phyloP scores from a whole-genome alignment of 2,113 vertebrate species.

The Hoplias malabaricus region DNA sequence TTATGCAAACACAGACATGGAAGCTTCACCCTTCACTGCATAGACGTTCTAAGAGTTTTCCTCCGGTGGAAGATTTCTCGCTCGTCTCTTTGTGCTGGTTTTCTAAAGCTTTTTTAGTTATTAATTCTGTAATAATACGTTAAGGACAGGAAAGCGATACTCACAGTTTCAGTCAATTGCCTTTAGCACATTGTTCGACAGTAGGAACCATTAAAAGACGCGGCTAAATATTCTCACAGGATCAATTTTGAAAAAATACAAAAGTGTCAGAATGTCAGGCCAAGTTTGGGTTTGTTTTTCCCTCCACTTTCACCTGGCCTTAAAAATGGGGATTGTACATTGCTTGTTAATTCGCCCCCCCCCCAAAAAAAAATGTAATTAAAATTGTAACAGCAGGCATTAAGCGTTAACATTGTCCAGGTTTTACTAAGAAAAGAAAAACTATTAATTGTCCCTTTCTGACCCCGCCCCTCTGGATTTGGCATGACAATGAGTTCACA shows the following conservation, averaged over 20 bases:
- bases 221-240: slow-evolving; percentile 66
- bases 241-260: slow-evolving; percentile 71
- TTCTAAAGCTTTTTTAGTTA: slow-evolving; percentile 78
- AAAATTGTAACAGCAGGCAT: slow-evolving; percentile 58
- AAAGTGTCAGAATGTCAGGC: slow-evolving; percentile 72
- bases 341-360: slow-evolving; percentile 65
- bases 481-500: slow-evolving; percentile 68
- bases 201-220: slow-evolving; percentile 65
- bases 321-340: slow-evolving; percentile 76
- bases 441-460: slow-evolving; percentile 75
- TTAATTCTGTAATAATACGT: slow-evolving; percentile 61
- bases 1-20: slow-evolving; percentile 69
- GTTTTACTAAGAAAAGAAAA: slow-evolving; percentile 63
- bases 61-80: slow-evolving; percentile 52
- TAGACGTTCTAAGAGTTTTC: slow-evolving; percentile 73
- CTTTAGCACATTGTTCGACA: slow-evolving; percentile 67
- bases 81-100: slow-evolving; percentile 78
- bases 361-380: slow-evolving; percentile 51
- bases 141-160: slow-evolving; percentile 69
- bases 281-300: slow-evolving; percentile 57
- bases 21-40: slow-evolving; percentile 78
- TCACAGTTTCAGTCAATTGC: slow-evolving; percentile 74
- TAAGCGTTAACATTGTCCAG: slow-evolving; percentile 74
- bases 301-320: slow-evolving; percentile 54
- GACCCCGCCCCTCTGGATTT: slow-evolving; percentile 63